phyloP scores from a whole-genome alignment of 2,888 invertebrate species.

The Temnothorax ravouxi region DNA sequence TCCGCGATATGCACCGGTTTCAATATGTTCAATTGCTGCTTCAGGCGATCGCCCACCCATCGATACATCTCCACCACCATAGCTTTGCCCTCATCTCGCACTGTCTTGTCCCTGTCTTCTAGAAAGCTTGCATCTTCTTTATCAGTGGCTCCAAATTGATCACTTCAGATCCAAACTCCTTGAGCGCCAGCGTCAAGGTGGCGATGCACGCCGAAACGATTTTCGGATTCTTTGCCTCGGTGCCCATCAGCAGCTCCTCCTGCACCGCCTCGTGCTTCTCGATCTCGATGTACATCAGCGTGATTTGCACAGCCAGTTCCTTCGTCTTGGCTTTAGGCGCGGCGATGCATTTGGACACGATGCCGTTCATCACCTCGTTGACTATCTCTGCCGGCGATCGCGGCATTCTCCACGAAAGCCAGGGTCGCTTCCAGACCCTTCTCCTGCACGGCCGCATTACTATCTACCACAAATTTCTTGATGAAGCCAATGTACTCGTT shows the following conservation, averaged over 20 bases:
- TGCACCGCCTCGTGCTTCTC: conserved; percentile 96
- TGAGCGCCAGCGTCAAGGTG: conserved; percentile 92
- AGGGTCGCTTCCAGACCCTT: conserved; percentile 97
- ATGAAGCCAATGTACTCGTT: conserved; percentile 95
- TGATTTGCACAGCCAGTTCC: conserved; percentile 95
- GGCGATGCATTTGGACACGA: conserved; percentile 97
- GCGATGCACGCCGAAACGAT: conserved; percentile 95
- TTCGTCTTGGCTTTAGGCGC: conserved; percentile 96
- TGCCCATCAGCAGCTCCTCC: conserved; percentile 97
- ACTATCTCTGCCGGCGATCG: conserved; percentile 95
- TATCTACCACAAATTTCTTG: conserved; percentile 97
- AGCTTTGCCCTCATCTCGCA: conserved; percentile 96
- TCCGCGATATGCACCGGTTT: conserved; percentile 97
- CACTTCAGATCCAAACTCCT: conserved; percentile 97
- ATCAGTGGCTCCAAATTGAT: conserved; percentile 95
- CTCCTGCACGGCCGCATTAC: conserved; percentile 98
- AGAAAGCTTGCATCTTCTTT: conserved; percentile 93
- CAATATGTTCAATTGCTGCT: conserved; percentile 93
- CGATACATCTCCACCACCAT: conserved; percentile 97
- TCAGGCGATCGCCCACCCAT: conserved; percentile 94
- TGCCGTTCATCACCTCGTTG: conserved; percentile 95
- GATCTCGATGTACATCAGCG: conserved; percentile 97
- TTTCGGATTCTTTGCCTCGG: conserved; percentile 98
- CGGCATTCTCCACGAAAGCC: conserved; percentile 96
- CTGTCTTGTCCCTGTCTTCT: conserved; percentile 96